These are phyloP conservation scores for Lutjanus argentimaculatus DNA, from an alignment of 2,797 vertebrate genomes.

Conservation along the genomic window DNA sequence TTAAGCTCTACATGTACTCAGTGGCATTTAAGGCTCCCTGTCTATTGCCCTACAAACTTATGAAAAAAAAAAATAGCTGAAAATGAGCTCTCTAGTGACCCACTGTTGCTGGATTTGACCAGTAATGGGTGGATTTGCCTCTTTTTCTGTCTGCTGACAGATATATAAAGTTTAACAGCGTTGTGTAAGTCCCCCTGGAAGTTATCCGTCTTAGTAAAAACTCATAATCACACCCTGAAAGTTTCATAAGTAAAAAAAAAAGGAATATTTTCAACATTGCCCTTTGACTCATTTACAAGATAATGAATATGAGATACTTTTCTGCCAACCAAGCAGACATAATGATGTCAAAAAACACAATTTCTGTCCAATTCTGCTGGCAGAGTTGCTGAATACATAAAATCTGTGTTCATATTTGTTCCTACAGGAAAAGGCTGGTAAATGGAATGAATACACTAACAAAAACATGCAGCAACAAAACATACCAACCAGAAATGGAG, in stretches of 20 bases:
- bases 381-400: constrained; percentile 5
- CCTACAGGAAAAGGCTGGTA: not conserved
- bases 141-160: constrained; percentile 6
- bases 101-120: constrained; percentile 11
- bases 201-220: not conserved
- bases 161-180: constrained; percentile 5
- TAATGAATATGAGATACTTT: not conserved
- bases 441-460: not conserved
- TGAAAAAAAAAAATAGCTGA: not conserved
- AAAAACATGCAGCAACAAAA: not conserved
- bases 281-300: not conserved
- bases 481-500: not conserved
- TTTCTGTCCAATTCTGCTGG: not conserved
- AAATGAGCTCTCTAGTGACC: constrained; percentile 33
- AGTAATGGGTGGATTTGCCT: constrained; percentile 17
- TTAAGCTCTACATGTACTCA: constrained; percentile 1
- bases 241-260: not conserved
- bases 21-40: not conserved
- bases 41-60: not conserved
- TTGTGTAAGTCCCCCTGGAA: constrained; percentile 3
- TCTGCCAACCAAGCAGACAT: constrained; percentile 7
- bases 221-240: not conserved
- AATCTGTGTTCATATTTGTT: not conserved
- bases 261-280: not conserved
- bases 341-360: not conserved